Evolutionary conservation across 2,888 invertebrate species (phyloP).

Genomic region (Balanococcus diminutus): DNA sequence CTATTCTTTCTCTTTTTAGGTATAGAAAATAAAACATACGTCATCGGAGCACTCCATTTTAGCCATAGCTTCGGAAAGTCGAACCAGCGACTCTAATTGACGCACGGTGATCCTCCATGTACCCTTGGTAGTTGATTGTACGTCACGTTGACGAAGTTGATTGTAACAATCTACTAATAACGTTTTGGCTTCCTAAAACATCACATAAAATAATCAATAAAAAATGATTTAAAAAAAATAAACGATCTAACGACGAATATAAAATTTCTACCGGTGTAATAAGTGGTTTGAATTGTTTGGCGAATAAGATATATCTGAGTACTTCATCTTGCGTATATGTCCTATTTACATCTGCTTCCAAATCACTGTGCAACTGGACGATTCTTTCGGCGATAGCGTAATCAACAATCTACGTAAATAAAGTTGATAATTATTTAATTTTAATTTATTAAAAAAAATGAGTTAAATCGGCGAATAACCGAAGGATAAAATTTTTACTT

Average conservation of each 20-base stretch:
- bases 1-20: background rate
- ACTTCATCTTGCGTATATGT: constrained; percentile 89
- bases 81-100: constrained; percentile 93
- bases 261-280: constrained; percentile 72
- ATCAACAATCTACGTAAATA: no score
- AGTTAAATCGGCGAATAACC: no score
- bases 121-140: constrained; percentile 68
- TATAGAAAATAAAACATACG: constrained; percentile 62
- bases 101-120: constrained; percentile 97
- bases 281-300: constrained; percentile 91
- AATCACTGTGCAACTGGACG: constrained; percentile 89
- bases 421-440: constrained; percentile 65
- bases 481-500: constrained; percentile 63
- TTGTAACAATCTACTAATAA: constrained; percentile 89
- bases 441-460: background rate
- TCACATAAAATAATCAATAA: background rate
- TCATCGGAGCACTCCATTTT: constrained; percentile 93
- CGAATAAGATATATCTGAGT: constrained; percentile 93
- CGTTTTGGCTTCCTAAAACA: constrained; percentile 74
- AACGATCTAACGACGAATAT: background rate
- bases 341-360: constrained; percentile 77
- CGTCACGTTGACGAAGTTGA: constrained; percentile 83
- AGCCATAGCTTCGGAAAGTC: constrained; percentile 95
- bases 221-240: background rate
- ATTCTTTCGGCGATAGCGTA: constrained; percentile 97